Base-by-base conservation (phyloP, 1,140 invertebrate species). In the Drosophila gunungcola region DNA sequence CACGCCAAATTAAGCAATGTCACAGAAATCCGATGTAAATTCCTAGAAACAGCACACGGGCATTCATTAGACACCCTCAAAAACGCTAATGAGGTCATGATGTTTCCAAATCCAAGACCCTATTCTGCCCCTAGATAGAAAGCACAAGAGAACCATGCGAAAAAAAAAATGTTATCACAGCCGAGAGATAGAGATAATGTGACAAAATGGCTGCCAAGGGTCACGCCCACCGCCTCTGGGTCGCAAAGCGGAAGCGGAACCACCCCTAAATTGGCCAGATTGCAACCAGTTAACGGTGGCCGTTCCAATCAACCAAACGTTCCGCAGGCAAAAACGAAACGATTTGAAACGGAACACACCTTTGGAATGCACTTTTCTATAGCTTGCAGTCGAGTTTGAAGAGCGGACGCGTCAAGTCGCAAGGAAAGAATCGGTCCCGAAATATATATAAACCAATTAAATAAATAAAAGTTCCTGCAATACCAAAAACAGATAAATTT, bases 21-120 rank as follows among this genome's bases (percentile, higher is more conserved):
- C 79, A 83, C 49, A 88, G 83, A 83, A 89, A 79, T 77, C 69
- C 70, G 84, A 88, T 88, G 80, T 88, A 88, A 88, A 83, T 88
- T 88, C 83, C 63, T 41, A 52, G 84, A 88, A 76, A 55, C 25
- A 72, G 76, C 62, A 79, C 67, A 76, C 51, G 70, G 73, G 83
- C 84, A 79, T 83, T 83, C 84, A 88, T 79, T 70, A 89, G 83
- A 82, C 78, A 88, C 78, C 56, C 41, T 63, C 53, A 11, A 25
- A n/a, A 25, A 36, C 38, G 49, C 56, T 56, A 88, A 89, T 82
- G 75, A 82, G 83, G 83, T 88, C 83, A 88, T 55, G 45, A 62
- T 69, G 63, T 79, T 76, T 85, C 62, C 52, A 78, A 73, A 73
- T 78, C 41, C 52, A 82, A 78, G 46, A 64, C 60, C 32, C 49